phyloP scores from a whole-genome alignment of 2,888 invertebrate species.

The Caenorhabditis sulstoni region DNA sequence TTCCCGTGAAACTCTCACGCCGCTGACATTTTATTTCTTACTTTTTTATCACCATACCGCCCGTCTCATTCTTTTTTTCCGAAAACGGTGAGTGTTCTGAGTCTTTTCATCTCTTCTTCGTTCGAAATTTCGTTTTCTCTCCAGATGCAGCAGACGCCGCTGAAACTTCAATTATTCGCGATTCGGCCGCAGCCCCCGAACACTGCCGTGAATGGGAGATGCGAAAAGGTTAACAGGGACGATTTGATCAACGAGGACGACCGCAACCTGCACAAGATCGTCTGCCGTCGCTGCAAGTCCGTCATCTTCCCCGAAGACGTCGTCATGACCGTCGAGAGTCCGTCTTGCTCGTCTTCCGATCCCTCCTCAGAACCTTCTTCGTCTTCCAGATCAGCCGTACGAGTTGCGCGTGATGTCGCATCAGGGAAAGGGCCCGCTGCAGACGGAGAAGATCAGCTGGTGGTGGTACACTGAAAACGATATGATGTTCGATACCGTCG shows the following conservation, averaged over 20 bases:
- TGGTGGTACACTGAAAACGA: slow-evolving; percentile 76
- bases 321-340: slow-evolving; percentile 69
- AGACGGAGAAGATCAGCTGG: slow-evolving; percentile 59
- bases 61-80: slow-evolving; percentile 30
- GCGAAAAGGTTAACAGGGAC: slow-evolving; percentile 67
- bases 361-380: background rate
- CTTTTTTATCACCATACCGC: background rate
- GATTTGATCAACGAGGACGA: slow-evolving; percentile 67
- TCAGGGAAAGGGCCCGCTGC: slow-evolving; percentile 55
- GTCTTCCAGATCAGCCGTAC: slow-evolving; percentile 51
- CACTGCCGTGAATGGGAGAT: slow-evolving; percentile 61
- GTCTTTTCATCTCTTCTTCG: background rate
- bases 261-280: slow-evolving; percentile 69
- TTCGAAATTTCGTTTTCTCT: background rate
- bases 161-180: slow-evolving; percentile 60
- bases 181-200: slow-evolving; percentile 48
- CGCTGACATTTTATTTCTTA: no score
- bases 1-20: no score
- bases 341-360: background rate
- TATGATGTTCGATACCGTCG: slow-evolving; percentile 74
- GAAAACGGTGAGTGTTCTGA: slow-evolving; percentile 33
- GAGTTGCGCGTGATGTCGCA: slow-evolving; percentile 63
- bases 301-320: slow-evolving; percentile 72
- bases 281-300: slow-evolving; percentile 73
- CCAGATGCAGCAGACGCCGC: slow-evolving; percentile 40